Conservation (phyloP, 2,113 vertebrate genomes). For the Syrrhaptes paradoxus region DNA sequence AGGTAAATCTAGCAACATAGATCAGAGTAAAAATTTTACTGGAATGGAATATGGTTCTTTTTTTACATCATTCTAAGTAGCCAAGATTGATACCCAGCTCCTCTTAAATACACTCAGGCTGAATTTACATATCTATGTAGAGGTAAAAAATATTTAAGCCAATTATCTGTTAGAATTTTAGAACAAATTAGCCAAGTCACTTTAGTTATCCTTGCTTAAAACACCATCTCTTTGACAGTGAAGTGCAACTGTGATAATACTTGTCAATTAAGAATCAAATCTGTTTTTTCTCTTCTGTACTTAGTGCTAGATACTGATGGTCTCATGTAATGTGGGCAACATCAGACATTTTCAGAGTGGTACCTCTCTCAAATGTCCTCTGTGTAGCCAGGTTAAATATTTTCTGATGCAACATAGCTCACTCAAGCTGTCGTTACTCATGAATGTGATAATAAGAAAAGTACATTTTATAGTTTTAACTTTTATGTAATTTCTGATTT, state of each 20-base stretch:
- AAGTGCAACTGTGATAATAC: not conserved
- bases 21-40: not conserved
- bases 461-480: not conserved
- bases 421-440: not conserved
- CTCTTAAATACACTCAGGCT: not conserved
- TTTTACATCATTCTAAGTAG: not conserved
- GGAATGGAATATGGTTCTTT: not conserved
- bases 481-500: not conserved
- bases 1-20: constrained; percentile 10
- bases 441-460: not conserved
- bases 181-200: not conserved
- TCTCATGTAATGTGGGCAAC: not conserved
- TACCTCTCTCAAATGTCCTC: not conserved
- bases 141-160: not conserved
- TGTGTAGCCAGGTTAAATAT: not conserved
- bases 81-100: not conserved
- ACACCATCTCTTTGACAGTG: not conserved
- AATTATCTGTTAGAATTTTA: not conserved
- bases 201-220: not conserved
- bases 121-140: not conserved
- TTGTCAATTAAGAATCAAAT: not conserved
- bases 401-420: not conserved
- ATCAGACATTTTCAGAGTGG: not conserved
- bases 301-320: not conserved
- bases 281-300: not conserved